Evolutionary conservation across 2,888 invertebrate genomes (phyloP), one percentile per base, ranked within the genome.

Genomic region (Calameuta filiformis): DNA sequence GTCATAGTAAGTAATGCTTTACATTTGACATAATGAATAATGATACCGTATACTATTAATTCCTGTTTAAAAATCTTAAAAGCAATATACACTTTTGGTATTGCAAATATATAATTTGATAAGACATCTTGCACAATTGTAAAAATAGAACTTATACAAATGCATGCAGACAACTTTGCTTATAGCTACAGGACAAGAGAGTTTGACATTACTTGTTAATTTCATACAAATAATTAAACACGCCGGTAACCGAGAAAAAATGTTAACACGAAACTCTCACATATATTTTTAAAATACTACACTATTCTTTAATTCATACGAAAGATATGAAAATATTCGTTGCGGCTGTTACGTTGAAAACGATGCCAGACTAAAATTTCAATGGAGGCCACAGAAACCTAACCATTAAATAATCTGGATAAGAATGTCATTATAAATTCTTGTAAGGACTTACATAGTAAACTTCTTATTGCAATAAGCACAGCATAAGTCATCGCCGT

Each of bases 361-460:
- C 31, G 85, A 84, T 85, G 84, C 81, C 82, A 83, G 78, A 81
- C 68, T 34, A 81, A 84, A 79, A 80, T 80, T 78, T 83, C 85
- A 88, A 88, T 88, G 88, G 88, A 87, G 85, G 88, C 85, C 85
- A 83, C 77, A 35, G 78, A 78, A 85, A 85, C 87, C 87, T 88
- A 88, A 88, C 88, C 88, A 88, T 82, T 81, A 88, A 88, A 88
- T 83, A 78, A 81, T 56, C n/a, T 15, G n/a, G 40, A 56, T 56
- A 23, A 56, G 56, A 56, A 23, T 23, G 23, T 56, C 23, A 56
- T 56, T 56, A 56, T 56, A 73, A 78, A 77, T 74, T 77, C 34
- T 78, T 30, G 73, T 34, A 35, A 69, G 35, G 79, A 85, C 85
- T 82, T 83, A 85, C 82, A 83, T 79, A 79, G 79, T 78, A 75